Percentiles rank a stretch among this genome's conserved stretches.
Evolutionary conservation across 2,113 vertebrate species (phyloP).

Genomic region (Lamprotornis superbus): DNA sequence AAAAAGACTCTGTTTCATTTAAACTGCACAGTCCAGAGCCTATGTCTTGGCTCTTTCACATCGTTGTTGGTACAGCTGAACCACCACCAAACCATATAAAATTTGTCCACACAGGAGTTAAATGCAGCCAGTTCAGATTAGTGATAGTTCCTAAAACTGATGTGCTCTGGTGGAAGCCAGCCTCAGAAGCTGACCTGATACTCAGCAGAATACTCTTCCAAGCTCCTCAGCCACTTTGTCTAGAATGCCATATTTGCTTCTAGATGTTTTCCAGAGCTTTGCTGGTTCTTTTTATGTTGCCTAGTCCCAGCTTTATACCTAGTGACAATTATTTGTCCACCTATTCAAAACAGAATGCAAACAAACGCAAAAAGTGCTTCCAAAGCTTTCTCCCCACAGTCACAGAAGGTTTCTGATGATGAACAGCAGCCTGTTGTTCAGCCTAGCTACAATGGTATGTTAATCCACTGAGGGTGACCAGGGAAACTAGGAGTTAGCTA

Average conservation of each 20-base stretch:
- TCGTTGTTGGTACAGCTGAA: neutral
- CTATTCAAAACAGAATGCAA: conserved; percentile 11
- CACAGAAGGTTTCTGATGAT: conserved; percentile 18
- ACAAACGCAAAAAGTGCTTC: conserved; percentile 40
- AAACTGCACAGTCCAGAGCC: neutral
- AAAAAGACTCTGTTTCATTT: neutral
- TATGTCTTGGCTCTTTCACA: neutral
- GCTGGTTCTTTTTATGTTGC: neutral
- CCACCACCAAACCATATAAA: neutral
- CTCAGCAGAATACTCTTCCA: neutral
- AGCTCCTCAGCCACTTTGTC: neutral
- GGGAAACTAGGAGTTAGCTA: neutral
- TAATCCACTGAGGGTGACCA: conserved; percentile 31
- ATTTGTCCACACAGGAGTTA: neutral
- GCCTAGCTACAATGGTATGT: conserved; percentile 5
- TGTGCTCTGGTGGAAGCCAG: neutral
- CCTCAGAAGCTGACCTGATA: neutral
- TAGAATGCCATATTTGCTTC: neutral
- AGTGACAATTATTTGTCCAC: conserved; percentile 11
- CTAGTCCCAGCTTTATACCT: neutral
- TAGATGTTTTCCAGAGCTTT: neutral
- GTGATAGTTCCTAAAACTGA: neutral
- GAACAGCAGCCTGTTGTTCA: conserved; percentile 31
- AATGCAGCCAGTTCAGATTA: neutral
- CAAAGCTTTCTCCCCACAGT: neutral